Evolutionary conservation across 64 coral and sea anemone species (phyloP).

Genomic region (Montipora sp.): DNA sequence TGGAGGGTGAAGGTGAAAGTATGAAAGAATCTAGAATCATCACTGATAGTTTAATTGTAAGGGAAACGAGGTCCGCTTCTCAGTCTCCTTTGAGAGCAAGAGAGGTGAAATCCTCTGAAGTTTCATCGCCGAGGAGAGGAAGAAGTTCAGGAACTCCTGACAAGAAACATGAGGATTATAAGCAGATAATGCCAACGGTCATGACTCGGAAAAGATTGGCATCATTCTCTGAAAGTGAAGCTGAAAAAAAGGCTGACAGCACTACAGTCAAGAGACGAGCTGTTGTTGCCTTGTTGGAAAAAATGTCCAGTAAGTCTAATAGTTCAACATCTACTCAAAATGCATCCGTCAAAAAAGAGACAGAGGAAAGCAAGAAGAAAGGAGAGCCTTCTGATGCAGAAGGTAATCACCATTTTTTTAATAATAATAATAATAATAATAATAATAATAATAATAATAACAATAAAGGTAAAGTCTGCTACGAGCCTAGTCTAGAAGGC

Average conservation of each 20-base stretch:
- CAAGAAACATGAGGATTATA: slow-evolving; percentile 31
- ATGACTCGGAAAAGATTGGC: slow-evolving; percentile 41
- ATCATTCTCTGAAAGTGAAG: slow-evolving; percentile 38
- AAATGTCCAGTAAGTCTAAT: slow-evolving; percentile 34
- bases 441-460: too few relatives aligned
- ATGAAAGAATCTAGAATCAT: not conserved
- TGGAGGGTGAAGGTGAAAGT: not conserved
- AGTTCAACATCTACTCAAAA: not conserved
- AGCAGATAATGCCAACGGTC: slow-evolving; percentile 36
- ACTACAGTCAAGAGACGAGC: not conserved
- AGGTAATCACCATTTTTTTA: not conserved
- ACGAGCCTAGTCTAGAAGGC: too few relatives aligned
- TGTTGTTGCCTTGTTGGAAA: slow-evolving; percentile 33
- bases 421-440: too few relatives aligned
- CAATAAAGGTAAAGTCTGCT: too few relatives aligned
- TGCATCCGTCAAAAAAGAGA: not conserved
- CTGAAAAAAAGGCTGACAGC: not conserved
- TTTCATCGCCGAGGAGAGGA: slow-evolving; percentile 1
- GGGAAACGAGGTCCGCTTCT: slow-evolving; percentile 16
- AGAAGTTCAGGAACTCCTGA: slow-evolving; percentile 28
- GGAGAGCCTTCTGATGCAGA: not conserved
- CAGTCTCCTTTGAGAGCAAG: slow-evolving; percentile 8
- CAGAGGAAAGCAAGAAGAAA: slow-evolving; percentile 4
- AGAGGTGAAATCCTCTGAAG: slow-evolving; percentile 6
- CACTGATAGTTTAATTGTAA: not conserved